Conservation (phyloP, 1,140 invertebrate species). For the Eupristina koningsbergeri region DNA sequence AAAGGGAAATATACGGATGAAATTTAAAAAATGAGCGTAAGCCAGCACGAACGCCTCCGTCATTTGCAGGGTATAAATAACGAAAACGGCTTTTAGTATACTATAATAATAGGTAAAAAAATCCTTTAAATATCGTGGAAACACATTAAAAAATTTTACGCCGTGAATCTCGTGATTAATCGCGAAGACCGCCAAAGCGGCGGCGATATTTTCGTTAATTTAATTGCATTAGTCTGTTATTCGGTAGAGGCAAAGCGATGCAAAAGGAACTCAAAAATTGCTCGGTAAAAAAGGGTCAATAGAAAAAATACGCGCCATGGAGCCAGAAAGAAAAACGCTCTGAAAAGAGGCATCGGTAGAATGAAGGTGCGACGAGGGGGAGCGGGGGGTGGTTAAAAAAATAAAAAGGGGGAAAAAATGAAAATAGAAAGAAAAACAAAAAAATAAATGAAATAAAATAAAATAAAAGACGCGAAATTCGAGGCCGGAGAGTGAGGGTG, state of each 20-base stretch:
- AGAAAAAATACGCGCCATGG: not conserved
- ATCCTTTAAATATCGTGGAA: not conserved
- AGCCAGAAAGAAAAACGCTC: not conserved
- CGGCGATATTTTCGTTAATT: conserved; percentile 36
- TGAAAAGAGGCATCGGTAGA: conserved; percentile 25
- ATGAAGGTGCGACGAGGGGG: not conserved
- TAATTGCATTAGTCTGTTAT: conserved; percentile 41
- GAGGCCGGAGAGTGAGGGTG: not conserved
- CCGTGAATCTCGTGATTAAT: conserved; percentile 5
- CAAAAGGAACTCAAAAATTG: conserved; percentile 4
- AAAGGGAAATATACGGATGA: no score
- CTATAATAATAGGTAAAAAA: not conserved
- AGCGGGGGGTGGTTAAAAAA: no score
- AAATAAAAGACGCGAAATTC: conserved; percentile 2
- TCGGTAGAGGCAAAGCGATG: not conserved
- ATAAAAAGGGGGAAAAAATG: not conserved
- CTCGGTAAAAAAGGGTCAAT: not conserved
- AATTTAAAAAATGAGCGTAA: not conserved
- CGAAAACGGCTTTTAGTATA: not conserved
- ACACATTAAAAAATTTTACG: conserved; percentile 15
- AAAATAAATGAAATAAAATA: not conserved
- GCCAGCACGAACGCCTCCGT: not conserved
- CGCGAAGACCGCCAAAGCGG: not conserved
- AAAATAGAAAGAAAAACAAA: not conserved
- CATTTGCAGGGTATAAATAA: not conserved